Conservation (phyloP, 1,140 invertebrate genomes). For the Arion vulgaris region DNA sequence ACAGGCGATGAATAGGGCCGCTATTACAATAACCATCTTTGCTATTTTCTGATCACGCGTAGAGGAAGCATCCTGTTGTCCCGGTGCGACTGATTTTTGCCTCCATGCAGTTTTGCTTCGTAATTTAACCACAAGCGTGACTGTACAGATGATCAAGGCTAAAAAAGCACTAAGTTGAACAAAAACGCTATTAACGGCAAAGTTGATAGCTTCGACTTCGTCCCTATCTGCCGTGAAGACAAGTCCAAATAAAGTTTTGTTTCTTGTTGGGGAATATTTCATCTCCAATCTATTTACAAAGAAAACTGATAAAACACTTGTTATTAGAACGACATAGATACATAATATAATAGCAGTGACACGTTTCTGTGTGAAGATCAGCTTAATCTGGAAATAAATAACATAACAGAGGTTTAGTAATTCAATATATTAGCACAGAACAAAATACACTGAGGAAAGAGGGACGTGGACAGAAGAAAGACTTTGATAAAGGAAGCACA, state of each 20-base stretch:
- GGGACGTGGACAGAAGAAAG: too few species aligned
- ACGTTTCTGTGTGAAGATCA: not conserved
- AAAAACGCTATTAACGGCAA: not conserved
- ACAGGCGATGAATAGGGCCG: not conserved
- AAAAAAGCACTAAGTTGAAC: not conserved
- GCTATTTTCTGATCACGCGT: conserved; percentile 7
- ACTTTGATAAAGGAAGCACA: too few species aligned
- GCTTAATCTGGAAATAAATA: not conserved
- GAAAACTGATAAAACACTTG: not conserved
- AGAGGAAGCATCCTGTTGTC: not conserved
- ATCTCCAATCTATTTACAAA: not conserved
- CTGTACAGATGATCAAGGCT: not conserved
- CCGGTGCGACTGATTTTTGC: not conserved
- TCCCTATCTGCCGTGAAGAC: not conserved
- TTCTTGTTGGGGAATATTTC: not conserved
- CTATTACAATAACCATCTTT: conserved; percentile 2
- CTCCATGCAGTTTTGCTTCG: not conserved
- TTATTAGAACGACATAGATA: not conserved
- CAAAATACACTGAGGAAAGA: too few species aligned
- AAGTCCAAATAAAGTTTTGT: not conserved
- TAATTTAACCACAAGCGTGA: not conserved
- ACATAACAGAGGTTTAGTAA: too few species aligned
- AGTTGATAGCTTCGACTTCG: not conserved
- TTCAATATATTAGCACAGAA: too few species aligned
- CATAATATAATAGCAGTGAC: not conserved